Evolutionary conservation across 2,113 vertebrate species (phyloP).

Genomic region (Tor tambroides): DNA sequence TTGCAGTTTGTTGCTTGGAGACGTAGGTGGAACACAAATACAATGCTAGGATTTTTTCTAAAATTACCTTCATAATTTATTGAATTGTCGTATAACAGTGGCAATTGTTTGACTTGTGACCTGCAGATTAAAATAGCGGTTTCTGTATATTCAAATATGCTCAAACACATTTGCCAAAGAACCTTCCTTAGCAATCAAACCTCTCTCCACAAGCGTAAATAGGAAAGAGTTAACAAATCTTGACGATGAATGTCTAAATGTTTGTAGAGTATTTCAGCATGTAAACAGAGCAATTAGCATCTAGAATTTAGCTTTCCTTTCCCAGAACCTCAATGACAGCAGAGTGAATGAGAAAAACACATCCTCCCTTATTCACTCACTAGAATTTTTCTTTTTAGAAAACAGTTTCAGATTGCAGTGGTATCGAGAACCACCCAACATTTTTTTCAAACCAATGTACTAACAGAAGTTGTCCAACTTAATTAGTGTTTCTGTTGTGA

Average conservation of each 20-base stretch:
- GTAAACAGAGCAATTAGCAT: conserved; percentile 69
- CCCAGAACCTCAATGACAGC: conserved; percentile 68
- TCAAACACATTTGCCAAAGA: neutral
- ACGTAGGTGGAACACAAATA: neutral
- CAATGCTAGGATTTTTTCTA: neutral
- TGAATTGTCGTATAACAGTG: neutral
- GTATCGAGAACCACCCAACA: conserved; percentile 62
- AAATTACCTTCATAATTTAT: neutral
- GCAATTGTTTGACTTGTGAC: too few species aligned
- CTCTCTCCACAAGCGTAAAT: neutral
- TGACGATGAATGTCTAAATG: conserved; percentile 24
- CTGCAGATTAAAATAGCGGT: neutral
- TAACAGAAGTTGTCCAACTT: conserved; percentile 43
- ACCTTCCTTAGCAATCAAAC: neutral
- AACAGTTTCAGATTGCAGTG: conserved; percentile 65
- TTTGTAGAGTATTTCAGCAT: conserved; percentile 59
- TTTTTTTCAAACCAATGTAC: conserved; percentile 63
- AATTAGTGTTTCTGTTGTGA: conserved; percentile 4
- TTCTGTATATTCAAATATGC: neutral
- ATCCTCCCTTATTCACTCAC: conserved; percentile 60
- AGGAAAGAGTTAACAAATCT: conserved; percentile 6
- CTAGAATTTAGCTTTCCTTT: conserved; percentile 67
- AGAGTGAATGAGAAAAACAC: conserved; percentile 68
- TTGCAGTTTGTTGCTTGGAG: neutral
- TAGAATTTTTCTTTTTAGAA: conserved; percentile 64